Conservation (phyloP, 2,797 vertebrate species). For the Cuculus canorus region DNA sequence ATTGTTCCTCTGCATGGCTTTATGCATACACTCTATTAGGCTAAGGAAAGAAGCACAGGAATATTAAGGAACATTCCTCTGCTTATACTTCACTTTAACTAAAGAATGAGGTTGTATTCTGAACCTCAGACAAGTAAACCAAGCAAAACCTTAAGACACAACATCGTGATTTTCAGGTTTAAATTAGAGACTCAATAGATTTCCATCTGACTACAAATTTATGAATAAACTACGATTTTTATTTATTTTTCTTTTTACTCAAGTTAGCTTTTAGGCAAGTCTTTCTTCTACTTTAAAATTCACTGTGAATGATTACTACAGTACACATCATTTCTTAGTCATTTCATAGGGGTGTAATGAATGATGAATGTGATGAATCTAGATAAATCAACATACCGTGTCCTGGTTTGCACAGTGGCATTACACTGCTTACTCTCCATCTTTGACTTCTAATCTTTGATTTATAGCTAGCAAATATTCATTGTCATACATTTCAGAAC, state of each 20-base stretch:
- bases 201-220: background rate
- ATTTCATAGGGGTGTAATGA: background rate
- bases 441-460: background rate
- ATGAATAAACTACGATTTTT: too few relatives aligned
- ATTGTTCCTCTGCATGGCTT: background rate
- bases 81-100: background rate
- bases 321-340: background rate
- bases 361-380: background rate
- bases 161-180: background rate
- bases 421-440: background rate
- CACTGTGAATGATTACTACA: background rate
- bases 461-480: background rate
- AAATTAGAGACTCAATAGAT: background rate
- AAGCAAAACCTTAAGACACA: background rate
- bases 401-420: background rate
- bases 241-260: background rate
- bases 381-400: accelerated
- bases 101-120: background rate
- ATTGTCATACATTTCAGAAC: background rate
- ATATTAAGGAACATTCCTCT: background rate
- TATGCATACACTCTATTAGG: background rate
- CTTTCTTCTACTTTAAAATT: background rate
- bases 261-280: background rate
- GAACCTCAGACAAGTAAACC: background rate
- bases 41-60: background rate